A percentile compares a stretch with the other conserved stretches of the same genome.
phyloP scores from a whole-genome alignment of 2,797 vertebrate genomes.

The Silurus lanzhouensis region DNA sequence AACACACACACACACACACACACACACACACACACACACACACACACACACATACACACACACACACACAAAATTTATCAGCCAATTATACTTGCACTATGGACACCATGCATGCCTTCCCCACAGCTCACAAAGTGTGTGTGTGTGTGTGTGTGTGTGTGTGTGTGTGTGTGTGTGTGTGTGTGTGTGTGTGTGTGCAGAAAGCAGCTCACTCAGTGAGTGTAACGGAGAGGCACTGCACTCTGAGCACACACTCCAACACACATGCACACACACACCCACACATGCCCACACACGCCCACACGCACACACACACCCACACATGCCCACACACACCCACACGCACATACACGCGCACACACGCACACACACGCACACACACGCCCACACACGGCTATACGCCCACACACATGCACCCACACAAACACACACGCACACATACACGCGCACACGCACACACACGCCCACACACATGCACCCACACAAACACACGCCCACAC shows the following conservation, averaged over 20 bases:
- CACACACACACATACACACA: not conserved
- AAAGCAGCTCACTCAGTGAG: slow-evolving; percentile 2
- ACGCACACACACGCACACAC: too few relatives aligned
- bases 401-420: not conserved
- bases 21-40: slow-evolving; percentile 56
- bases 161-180: slow-evolving; percentile 16
- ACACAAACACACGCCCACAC: too few relatives aligned
- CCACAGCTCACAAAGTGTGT: slow-evolving; percentile 8
- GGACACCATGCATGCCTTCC: not conserved
- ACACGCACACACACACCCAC: too few relatives aligned
- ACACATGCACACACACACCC: too few relatives aligned
- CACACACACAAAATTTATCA: slow-evolving; percentile 25
- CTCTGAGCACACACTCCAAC: not conserved
- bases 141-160: slow-evolving; percentile 7
- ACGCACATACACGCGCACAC: too few relatives aligned
- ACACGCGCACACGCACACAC: too few relatives aligned
- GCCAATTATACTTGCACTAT: not conserved
- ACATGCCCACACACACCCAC: too few relatives aligned
- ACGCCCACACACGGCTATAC: too few relatives aligned
- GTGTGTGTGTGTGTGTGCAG: slow-evolving; percentile 20
- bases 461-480: too few relatives aligned
- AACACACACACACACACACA: slow-evolving; percentile 11
- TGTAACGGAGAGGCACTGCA: not conserved
- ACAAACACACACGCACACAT: too few relatives aligned
- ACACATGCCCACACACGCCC: too few relatives aligned